Evolutionary conservation across 2,113 vertebrate species (phyloP), one percentile per base, ranked within the genome.

Genomic region (Falco punctatus): DNA sequence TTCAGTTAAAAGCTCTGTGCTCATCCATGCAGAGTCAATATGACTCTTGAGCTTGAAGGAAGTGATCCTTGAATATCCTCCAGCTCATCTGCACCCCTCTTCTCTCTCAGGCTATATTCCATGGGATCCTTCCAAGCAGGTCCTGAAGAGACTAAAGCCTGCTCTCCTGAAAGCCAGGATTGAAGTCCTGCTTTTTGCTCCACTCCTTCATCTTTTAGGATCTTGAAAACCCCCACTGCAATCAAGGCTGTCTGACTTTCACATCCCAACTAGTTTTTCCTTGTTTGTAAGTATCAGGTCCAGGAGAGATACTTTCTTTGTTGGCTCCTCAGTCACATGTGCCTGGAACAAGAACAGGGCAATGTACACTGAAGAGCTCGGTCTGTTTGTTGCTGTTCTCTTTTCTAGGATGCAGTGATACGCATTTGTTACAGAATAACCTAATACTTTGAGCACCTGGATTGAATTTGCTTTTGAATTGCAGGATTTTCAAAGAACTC

Each of bases 371-470:
- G 35, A 74, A 54, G 2, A 62, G 21, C 19, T 80, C 13, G 69
- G 24, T 12, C 20, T 59, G 14, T 66, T 83, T 59, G 9, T 59
- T 72, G 23, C 3, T 66, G 3, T 38, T 75, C 33, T 66, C 13
- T 88, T 79, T 84, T 78, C 58, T 57, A 54, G 44, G 54, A 88
- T 82, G 67, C 11, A 92, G n/a, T 11, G 40, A 11, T 42, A 62
- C 8, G 2, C 0, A 0, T 51, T 28, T 86, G 10, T 62, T 69
- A 70, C 4, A 19, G 27, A 88, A 55, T 27, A 30, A 57, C 38
- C 8, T 35, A 52, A 52, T 38, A 40, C 16, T 66, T 30, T 79
- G 51, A 66, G 28, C 9, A 85, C 13, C 12, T 18, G 18, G 28
- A 78, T 49, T 66, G 8, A 49, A 46, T 74, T 84, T 72, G 40